These are phyloP conservation scores for Melanotaenia duboulayi DNA, from an alignment of 2,113 vertebrate species.

Conservation along the genomic window DNA sequence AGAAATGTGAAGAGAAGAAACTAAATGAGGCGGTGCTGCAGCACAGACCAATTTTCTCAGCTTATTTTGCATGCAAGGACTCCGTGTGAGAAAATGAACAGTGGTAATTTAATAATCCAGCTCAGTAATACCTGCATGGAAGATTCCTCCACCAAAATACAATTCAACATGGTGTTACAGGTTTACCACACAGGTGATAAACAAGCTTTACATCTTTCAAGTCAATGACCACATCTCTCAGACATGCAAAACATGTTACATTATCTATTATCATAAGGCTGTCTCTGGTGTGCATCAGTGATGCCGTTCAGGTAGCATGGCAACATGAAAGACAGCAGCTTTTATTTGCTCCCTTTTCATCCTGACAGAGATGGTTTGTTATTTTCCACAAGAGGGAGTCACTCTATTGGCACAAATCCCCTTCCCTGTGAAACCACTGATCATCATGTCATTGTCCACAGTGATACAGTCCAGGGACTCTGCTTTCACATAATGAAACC, in stretches of 20 bases:
- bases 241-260: constrained; percentile 21
- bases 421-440: constrained; percentile 72
- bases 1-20: constrained; percentile 44
- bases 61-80: constrained; percentile 52
- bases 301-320: constrained; percentile 50
- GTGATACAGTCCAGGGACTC: constrained; percentile 70
- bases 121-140: constrained; percentile 29
- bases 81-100: constrained; percentile 23
- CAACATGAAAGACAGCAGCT: constrained; percentile 34
- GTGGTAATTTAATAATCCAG: constrained; percentile 63
- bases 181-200: constrained; percentile 27
- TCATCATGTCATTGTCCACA: constrained; percentile 79
- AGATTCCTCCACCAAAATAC: constrained; percentile 10
- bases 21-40: constrained; percentile 46
- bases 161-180: constrained; percentile 26
- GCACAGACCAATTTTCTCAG: constrained; percentile 43
- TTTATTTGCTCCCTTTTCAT: constrained; percentile 38
- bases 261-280: constrained; percentile 33
- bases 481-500: constrained; percentile 68
- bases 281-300: constrained; percentile 26
- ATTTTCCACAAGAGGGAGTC: constrained; percentile 65
- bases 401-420: constrained; percentile 72
- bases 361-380: constrained; percentile 55
- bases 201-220: constrained; percentile 54
- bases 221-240: constrained; percentile 39